These are phyloP conservation scores for Phoxinus dragarum DNA, from an alignment of 2,797 vertebrate genomes.

Conservation along the genomic window DNA sequence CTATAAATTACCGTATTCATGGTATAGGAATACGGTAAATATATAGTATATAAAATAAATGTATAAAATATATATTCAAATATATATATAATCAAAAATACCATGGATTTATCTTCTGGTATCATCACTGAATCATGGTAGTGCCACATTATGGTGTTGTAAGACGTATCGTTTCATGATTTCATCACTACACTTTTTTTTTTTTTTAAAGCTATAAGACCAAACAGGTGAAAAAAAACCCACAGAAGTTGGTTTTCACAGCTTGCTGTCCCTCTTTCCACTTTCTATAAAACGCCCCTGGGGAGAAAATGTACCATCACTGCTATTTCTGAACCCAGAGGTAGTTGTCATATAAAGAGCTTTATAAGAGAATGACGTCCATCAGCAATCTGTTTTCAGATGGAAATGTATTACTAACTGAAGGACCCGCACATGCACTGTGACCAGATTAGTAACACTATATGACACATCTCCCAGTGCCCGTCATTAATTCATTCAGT, in stretches of 20 bases:
- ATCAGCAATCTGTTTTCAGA: slow-evolving; percentile 8
- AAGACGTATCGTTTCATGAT: not conserved
- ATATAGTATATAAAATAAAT: too few relatives aligned
- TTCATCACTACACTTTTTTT: not conserved
- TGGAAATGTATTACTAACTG: slow-evolving; percentile 1
- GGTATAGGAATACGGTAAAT: not conserved
- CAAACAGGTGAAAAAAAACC: not conserved
- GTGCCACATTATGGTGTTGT: not conserved
- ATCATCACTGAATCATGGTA: not conserved
- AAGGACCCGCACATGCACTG: not conserved
- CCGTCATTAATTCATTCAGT: slow-evolving; percentile 2
- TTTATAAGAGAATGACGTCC: not conserved
- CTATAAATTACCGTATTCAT: not conserved
- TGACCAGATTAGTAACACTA: slow-evolving; percentile 23
- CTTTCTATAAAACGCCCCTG: not conserved
- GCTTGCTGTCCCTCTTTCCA: not conserved
- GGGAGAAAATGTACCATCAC: not conserved
- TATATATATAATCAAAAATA: not conserved
- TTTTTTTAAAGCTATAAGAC: not conserved
- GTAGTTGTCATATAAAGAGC: not conserved
- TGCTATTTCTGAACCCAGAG: not conserved
- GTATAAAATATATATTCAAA: too few relatives aligned
- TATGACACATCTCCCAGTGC: slow-evolving; percentile 11
- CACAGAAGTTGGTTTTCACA: not conserved
- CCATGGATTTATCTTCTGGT: not conserved